phyloP scores from a whole-genome alignment of 2,888 invertebrate genomes.

The Dicyrtomina minuta region DNA sequence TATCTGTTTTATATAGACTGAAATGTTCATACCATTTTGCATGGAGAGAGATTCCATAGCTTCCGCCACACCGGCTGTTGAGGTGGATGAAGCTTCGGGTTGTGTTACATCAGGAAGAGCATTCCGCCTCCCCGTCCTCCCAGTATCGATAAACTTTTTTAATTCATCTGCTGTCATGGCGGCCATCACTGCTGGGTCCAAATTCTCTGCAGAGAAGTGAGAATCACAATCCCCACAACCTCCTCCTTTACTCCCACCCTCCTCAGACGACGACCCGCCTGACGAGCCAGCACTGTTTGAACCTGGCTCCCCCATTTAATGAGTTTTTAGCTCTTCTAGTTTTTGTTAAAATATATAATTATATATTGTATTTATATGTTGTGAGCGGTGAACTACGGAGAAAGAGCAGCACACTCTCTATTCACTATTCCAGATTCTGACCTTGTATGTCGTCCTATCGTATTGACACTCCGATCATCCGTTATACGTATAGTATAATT shows the following conservation, averaged over 20 bases:
- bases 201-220: slow-evolving; percentile 1
- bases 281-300: slow-evolving; percentile 34
- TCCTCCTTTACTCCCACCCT: slow-evolving; percentile 4
- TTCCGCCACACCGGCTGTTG: slow-evolving; percentile 75
- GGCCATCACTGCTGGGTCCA: slow-evolving; percentile 60
- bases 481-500: too few relatives aligned
- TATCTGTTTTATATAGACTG: too few relatives aligned
- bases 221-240: neutral
- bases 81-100: slow-evolving; percentile 67
- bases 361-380: neutral
- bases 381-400: too few relatives aligned
- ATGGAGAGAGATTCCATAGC: slow-evolving; percentile 67
- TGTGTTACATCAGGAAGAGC: slow-evolving; percentile 82
- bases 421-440: too few relatives aligned
- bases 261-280: slow-evolving; percentile 30
- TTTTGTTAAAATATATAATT: neutral
- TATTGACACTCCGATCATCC: too few relatives aligned
- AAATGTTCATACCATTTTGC: slow-evolving; percentile 38
- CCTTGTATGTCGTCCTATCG: too few relatives aligned
- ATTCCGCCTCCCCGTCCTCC: slow-evolving; percentile 83
- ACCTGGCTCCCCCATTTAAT: slow-evolving; percentile 48
- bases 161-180: slow-evolving; percentile 56
- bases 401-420: too few relatives aligned
- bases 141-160: slow-evolving; percentile 79
- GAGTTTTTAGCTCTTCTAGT: neutral